Evolutionary conservation across 2,797 vertebrate genomes (phyloP), one percentile per base, ranked within the genome.

Genomic region (Hirundo rustica): DNA sequence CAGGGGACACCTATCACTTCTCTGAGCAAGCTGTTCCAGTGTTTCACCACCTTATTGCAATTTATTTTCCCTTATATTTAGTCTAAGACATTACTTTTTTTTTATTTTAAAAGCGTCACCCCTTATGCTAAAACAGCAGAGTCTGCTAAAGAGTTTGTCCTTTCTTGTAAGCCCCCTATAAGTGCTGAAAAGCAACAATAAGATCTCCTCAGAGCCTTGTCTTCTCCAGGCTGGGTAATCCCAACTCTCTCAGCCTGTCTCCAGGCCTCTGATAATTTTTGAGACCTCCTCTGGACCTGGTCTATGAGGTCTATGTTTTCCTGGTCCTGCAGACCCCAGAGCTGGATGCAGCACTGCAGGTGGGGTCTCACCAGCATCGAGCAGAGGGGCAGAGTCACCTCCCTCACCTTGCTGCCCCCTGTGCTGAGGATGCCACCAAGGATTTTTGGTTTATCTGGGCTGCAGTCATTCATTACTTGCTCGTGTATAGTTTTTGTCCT

Each of bases 381-480:
- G 47, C 2, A 44, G 17, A 34, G 10, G 26, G 15, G 1, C 22
- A 48, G 58, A 71, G 32, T 34, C 54, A 8, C 21, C 27, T 17
- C 21, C 25, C 12, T 34, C 5, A 2, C 23, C 7, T 30, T 64
- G 25, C 18, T 77, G 23, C 3, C 4, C 17, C 10, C 0, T 0
- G 15, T 45, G 3, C 47, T 77, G 9, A 4, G 40, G 16, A 30
- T 15, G 11, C 16, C 53, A 4, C 25, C 23, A 30, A 55, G 47
- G 19, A 9, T 29, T 0, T 0, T 7, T 32, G 66, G 10, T 25
- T 29, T 16, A 5, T 26, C 23, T 71, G 38, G 32, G 7, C 34
- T 76, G 16, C 1, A 2, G 38, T 8, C 0, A 0, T 16, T 47
- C 30, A 3, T 12, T 74, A 16, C 16, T 3, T 2, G 9, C 5